Evolutionary conservation across 2,113 vertebrate species (phyloP).

Genomic region (Misgurnus anguillicaudatus): DNA sequence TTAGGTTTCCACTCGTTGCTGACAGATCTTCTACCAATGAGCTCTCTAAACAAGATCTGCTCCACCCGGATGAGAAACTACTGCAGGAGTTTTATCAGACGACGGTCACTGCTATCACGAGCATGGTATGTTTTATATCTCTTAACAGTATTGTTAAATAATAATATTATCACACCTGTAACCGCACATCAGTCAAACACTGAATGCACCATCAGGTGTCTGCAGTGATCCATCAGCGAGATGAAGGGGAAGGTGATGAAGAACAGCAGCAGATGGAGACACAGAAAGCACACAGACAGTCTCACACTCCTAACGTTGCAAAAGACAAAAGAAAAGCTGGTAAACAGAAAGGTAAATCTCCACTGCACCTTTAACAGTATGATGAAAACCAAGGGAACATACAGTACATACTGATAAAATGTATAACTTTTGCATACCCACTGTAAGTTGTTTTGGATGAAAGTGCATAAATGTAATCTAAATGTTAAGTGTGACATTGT

Average conservation of each 20-base stretch:
- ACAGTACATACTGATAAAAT: no score
- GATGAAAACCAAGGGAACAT: background rate
- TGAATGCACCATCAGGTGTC: conserved; percentile 33
- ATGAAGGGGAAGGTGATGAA: conserved; percentile 73
- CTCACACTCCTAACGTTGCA: conserved; percentile 56
- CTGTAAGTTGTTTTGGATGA: no score
- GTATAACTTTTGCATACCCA: no score
- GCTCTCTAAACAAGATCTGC: conserved; percentile 45
- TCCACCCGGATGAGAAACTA: conserved; percentile 69
- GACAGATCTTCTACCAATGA: conserved; percentile 64
- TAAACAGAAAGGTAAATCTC: conserved; percentile 70
- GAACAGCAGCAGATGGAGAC: conserved; percentile 60
- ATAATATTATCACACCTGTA: background rate
- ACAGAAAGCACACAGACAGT: conserved; percentile 46
- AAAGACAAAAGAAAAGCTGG: conserved; percentile 67
- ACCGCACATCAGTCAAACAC: background rate
- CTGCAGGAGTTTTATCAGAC: conserved; percentile 72
- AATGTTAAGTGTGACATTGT: background rate
- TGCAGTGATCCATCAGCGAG: conserved; percentile 67
- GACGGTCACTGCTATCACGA: conserved; percentile 69
- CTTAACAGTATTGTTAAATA: background rate
- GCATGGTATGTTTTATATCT: conserved; percentile 66
- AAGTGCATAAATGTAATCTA: no score
- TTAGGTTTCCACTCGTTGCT: conserved; percentile 70
- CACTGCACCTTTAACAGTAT: background rate